These are phyloP conservation scores for Subacronicta megacephala DNA, from an alignment of 2,888 invertebrate species.

Conservation along the genomic window DNA sequence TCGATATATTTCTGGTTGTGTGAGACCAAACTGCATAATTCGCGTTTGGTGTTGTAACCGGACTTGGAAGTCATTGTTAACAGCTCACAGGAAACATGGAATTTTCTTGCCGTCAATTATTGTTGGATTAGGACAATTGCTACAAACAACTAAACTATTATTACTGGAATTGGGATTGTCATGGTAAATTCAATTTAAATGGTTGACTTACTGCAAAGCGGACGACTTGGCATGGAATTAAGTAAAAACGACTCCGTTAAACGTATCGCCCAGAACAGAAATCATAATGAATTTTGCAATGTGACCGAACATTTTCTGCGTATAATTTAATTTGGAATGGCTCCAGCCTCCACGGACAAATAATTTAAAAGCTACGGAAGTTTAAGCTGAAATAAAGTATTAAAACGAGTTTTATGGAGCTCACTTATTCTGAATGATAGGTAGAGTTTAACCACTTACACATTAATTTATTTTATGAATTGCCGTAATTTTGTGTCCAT, in stretches of 20 bases:
- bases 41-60: neutral
- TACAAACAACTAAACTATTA: constrained; percentile 60
- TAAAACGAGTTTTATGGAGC: constrained; percentile 83
- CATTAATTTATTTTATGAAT: constrained; percentile 79
- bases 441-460: constrained; percentile 75
- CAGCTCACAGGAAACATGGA: constrained; percentile 26
- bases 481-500: constrained; percentile 61
- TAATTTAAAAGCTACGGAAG: constrained; percentile 86
- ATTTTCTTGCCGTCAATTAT: too few species aligned
- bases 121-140: constrained; percentile 55
- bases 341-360: constrained; percentile 84
- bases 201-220: constrained; percentile 57
- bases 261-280: constrained; percentile 69
- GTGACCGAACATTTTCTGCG: constrained; percentile 80
- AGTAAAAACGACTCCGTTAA: constrained; percentile 67
- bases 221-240: constrained; percentile 67
- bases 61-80: constrained; percentile 33
- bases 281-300: constrained; percentile 80
- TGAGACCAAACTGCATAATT: too few species aligned
- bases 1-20: too few species aligned
- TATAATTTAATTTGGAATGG: constrained; percentile 87
- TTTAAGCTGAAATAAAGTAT: constrained; percentile 87
- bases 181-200: constrained; percentile 61
- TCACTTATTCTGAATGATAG: constrained; percentile 82
- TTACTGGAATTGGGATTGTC: constrained; percentile 59